A percentile compares a stretch with the other conserved stretches of the same genome.
Conservation (phyloP, 2,113 vertebrate species). For the Coregonus clupeaformis region DNA sequence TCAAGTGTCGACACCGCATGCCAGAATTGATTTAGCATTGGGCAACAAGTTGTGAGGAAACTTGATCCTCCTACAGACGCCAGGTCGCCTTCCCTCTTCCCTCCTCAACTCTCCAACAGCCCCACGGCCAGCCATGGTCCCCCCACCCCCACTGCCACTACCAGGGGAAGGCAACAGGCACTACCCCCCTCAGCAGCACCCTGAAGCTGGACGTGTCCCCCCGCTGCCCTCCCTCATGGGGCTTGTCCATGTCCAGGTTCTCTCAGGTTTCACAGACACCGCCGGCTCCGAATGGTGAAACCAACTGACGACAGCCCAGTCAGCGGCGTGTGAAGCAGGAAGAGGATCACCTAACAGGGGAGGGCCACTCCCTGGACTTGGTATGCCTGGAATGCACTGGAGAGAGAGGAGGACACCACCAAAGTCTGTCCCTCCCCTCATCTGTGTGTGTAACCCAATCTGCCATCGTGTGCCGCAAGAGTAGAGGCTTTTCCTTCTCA, state of each 20-base stretch:
- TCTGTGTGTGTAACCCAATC: constrained; percentile 47
- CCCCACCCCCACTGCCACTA: constrained; percentile 18
- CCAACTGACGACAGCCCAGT: constrained; percentile 72
- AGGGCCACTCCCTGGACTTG: constrained; percentile 58
- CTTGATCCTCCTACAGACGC: constrained; percentile 39
- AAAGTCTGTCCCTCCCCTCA: constrained; percentile 38
- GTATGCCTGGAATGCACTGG: constrained; percentile 59
- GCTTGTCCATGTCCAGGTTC: constrained; percentile 60
- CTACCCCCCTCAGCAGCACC: constrained; percentile 43
- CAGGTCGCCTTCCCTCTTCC: constrained; percentile 63
- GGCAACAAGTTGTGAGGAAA: constrained; percentile 56
- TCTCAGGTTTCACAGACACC: constrained; percentile 74
- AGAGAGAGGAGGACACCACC: constrained; percentile 50
- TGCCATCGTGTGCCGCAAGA: constrained; percentile 20
- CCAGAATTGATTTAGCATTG: constrained; percentile 82
- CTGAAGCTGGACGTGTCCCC: constrained; percentile 12
- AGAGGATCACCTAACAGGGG: constrained; percentile 58
- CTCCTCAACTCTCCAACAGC: constrained; percentile 26
- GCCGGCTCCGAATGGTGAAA: constrained; percentile 46
- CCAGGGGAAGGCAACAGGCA: constrained; percentile 48
- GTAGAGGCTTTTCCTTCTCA: constrained; percentile 10
- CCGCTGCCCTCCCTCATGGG: constrained; percentile 48
- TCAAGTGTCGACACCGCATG: constrained; percentile 74
- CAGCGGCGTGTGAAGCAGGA: constrained; percentile 64
- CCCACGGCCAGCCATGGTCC: constrained; percentile 35